phyloP scores from a whole-genome alignment of 2,888 invertebrate species.

The Monochamus alternatus region DNA sequence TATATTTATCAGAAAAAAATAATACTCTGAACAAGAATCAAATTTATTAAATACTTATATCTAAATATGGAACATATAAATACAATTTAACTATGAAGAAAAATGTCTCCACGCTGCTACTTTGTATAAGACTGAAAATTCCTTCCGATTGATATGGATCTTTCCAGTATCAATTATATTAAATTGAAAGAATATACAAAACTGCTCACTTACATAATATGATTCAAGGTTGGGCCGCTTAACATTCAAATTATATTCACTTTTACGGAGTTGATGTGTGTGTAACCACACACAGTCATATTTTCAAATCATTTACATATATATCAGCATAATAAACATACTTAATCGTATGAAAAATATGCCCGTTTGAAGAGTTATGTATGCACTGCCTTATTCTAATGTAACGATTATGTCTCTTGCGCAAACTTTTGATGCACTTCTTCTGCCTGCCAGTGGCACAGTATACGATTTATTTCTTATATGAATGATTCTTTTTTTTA shows the following conservation, averaged over 20 bases:
- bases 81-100: too few relatives aligned
- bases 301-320: constrained; percentile 30
- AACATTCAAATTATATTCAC: constrained; percentile 32
- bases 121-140: neutral
- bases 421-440: neutral
- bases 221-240: constrained; percentile 29
- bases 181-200: constrained; percentile 21
- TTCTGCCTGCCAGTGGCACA: too few relatives aligned
- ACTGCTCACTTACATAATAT: constrained; percentile 22
- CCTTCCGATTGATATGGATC: neutral
- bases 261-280: constrained; percentile 31
- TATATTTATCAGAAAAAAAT: too few relatives aligned
- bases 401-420: constrained; percentile 9
- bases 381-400: constrained; percentile 24
- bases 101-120: neutral
- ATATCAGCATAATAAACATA: constrained; percentile 23
- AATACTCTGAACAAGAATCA: too few relatives aligned
- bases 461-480: too few relatives aligned
- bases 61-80: too few relatives aligned
- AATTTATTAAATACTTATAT: too few relatives aligned
- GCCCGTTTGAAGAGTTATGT: constrained; percentile 11
- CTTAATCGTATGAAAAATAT: constrained; percentile 28
- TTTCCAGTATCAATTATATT: constrained; percentile 1
- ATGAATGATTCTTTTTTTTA: too few relatives aligned
- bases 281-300: constrained; percentile 26